phyloP scores from a whole-genome alignment of 2,888 invertebrate species.

The Charanyca ferruginea region DNA sequence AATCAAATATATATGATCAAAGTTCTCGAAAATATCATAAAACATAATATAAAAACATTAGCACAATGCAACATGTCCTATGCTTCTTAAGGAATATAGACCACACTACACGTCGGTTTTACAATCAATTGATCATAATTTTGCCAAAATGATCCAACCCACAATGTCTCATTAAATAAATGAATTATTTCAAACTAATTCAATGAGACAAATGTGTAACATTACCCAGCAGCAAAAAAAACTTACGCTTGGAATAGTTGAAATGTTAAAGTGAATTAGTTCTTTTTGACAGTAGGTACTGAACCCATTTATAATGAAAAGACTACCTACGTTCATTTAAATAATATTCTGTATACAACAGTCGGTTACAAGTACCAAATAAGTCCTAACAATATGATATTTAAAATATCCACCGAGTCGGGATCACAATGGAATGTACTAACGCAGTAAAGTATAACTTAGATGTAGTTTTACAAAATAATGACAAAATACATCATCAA shows the following conservation, averaged over 20 bases:
- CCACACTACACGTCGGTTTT: neutral
- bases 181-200: neutral
- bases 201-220: too few relatives aligned
- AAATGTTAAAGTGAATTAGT: neutral
- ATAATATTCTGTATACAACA: slow-evolving; percentile 17
- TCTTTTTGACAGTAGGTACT: neutral
- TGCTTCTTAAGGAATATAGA: neutral
- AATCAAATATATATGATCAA: neutral
- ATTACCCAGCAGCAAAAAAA: neutral
- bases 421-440: slow-evolving; percentile 81
- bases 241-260: too few relatives aligned
- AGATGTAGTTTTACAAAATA: slow-evolving; percentile 19
- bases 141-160: neutral
- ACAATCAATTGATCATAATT: neutral
- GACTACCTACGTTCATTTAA: neutral
- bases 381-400: slow-evolving; percentile 58
- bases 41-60: neutral
- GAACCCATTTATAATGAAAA: neutral
- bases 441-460: slow-evolving; percentile 50
- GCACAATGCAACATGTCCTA: neutral
- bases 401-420: slow-evolving; percentile 76
- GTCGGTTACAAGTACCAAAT: slow-evolving; percentile 54
- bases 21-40: neutral
- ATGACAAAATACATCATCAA: slow-evolving; percentile 21
- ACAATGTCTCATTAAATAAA: neutral